A percentile compares a stretch with the other conserved stretches of the same genome.
Conservation (phyloP, 2,797 vertebrate species). For the Lutjanus argentimaculatus region DNA sequence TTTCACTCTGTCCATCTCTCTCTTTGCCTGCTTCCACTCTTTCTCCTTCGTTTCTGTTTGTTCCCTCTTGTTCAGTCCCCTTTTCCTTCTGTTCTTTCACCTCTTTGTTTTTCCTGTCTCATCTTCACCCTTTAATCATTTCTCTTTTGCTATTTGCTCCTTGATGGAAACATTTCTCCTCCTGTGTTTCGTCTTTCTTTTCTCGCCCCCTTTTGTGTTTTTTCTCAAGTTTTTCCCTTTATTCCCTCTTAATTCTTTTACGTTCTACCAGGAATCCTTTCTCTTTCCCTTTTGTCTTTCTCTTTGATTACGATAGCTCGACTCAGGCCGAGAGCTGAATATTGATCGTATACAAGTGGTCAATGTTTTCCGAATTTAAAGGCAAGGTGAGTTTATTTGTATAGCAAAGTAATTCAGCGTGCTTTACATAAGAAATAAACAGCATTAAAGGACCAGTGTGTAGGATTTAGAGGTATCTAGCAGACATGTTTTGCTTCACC, state of each 20-base stretch:
- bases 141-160: background rate
- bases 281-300: background rate
- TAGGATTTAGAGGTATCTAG: too few relatives aligned
- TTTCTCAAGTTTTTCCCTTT: background rate
- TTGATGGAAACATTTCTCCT: background rate
- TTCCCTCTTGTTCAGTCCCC: background rate
- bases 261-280: background rate
- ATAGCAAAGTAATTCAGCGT: background rate
- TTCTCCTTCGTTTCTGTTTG: background rate
- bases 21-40: background rate
- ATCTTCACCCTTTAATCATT: background rate
- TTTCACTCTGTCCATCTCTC: conserved; percentile 5
- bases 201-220: too few relatives aligned
- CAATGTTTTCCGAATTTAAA: background rate
- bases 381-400: background rate
- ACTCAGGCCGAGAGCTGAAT: background rate
- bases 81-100: background rate
- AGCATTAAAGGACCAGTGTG: too few relatives aligned
- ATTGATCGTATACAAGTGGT: background rate
- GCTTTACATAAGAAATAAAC: background rate
- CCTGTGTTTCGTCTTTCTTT: background rate
- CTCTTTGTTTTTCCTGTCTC: background rate
- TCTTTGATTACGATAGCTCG: background rate
- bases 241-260: background rate
- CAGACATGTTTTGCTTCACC: too few relatives aligned